phyloP scores from a whole-genome alignment of 1,140 invertebrate genomes.

The Dryas iulia region DNA sequence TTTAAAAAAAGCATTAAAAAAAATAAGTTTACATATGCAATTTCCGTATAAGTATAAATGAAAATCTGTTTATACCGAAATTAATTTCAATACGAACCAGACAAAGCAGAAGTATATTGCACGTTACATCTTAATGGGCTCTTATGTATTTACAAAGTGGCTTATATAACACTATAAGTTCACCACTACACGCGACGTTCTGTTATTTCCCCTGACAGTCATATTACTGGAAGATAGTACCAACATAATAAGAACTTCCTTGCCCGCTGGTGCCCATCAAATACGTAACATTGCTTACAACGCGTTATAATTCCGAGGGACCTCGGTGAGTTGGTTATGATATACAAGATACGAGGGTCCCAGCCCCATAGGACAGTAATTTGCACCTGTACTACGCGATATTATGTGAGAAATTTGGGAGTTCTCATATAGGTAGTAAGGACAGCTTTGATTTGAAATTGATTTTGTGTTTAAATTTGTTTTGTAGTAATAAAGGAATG shows the following conservation, averaged over 20 bases:
- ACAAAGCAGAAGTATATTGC: background rate
- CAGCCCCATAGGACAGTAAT: conserved; percentile 63
- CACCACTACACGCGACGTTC: conserved; percentile 54
- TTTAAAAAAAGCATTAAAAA: too few species aligned
- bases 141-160: conserved; percentile 55
- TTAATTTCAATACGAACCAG: background rate
- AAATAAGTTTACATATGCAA: too few species aligned
- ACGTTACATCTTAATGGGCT: background rate
- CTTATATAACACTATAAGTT: conserved; percentile 56
- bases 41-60: background rate
- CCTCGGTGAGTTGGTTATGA: conserved; percentile 49
- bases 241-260: conserved; percentile 59
- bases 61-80: background rate
- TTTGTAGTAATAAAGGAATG: background rate
- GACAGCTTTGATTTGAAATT: conserved; percentile 45
- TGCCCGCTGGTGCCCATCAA: conserved; percentile 45
- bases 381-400: conserved; percentile 71
- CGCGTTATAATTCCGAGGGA: conserved; percentile 41
- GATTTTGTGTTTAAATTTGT: conserved; percentile 28
- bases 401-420: conserved; percentile 72
- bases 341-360: conserved; percentile 62
- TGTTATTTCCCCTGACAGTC: conserved; percentile 73
- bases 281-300: conserved; percentile 29
- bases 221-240: conserved; percentile 64
- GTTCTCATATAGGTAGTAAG: conserved; percentile 46